phyloP scores from a whole-genome alignment of 2,888 invertebrate genomes.

The Minunthozetes semirufus region DNA sequence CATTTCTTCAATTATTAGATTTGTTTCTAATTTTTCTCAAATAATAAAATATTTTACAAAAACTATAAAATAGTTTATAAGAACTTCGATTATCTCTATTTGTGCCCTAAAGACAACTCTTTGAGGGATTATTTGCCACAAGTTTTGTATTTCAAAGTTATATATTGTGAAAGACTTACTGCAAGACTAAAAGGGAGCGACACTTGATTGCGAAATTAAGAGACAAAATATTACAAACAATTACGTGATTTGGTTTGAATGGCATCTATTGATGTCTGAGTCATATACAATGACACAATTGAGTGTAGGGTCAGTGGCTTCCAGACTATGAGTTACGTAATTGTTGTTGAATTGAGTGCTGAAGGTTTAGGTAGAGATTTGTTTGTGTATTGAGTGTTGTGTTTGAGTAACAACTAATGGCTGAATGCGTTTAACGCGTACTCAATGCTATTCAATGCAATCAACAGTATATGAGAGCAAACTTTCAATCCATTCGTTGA shows the following conservation, averaged over 20 bases:
- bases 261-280: background rate
- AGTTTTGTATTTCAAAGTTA: no score
- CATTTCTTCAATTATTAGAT: background rate
- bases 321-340: background rate
- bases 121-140: no score
- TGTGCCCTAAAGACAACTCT: no score
- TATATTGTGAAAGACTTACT: background rate
- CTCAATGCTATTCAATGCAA: background rate
- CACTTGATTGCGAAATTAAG: background rate
- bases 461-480: background rate
- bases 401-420: conserved; percentile 3
- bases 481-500: background rate
- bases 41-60: no score
- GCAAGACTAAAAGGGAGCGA: background rate
- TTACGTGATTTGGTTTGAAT: background rate
- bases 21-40: no score
- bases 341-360: background rate
- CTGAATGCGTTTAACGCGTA: background rate
- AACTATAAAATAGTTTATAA: no score
- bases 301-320: background rate
- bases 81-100: no score
- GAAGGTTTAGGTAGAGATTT: background rate
- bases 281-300: background rate
- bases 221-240: background rate
- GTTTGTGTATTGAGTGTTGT: background rate